Percentiles rank a stretch among this genome's conserved stretches.
Evolutionary conservation across 2,888 invertebrate species (phyloP).

Genomic region (Philereme transversata): DNA sequence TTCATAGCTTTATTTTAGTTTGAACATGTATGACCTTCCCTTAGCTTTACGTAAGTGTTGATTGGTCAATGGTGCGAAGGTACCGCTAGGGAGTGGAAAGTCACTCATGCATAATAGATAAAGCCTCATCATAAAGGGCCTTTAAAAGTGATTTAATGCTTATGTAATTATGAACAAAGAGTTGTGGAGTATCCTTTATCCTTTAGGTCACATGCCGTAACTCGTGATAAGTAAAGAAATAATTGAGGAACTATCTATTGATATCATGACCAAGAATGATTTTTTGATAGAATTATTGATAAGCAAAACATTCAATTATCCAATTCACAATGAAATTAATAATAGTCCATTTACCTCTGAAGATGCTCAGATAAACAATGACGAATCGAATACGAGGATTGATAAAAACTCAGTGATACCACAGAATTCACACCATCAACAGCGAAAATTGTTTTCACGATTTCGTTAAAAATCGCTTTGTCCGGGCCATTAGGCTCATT

Average conservation of each 20-base stretch:
- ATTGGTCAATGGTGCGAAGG: not conserved
- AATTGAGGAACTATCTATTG: too few relatives aligned
- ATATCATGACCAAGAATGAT: too few relatives aligned
- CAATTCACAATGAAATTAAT: not conserved
- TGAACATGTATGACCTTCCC: slow-evolving; percentile 6
- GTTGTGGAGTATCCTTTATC: too few relatives aligned
- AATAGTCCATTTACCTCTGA: not conserved
- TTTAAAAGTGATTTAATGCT: slow-evolving; percentile 1
- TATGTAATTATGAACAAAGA: not conserved
- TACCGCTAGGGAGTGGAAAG: not conserved
- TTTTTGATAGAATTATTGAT: too few relatives aligned
- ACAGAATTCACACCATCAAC: slow-evolving; percentile 25
- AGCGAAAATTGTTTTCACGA: slow-evolving; percentile 28
- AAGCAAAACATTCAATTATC: too few relatives aligned
- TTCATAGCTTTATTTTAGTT: slow-evolving; percentile 5
- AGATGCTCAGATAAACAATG: slow-evolving; percentile 13
- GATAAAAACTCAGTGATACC: slow-evolving; percentile 21
- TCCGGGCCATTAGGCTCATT: slow-evolving; percentile 43
- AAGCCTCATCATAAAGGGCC: slow-evolving; percentile 4
- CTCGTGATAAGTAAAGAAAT: too few relatives aligned
- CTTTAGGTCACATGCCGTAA: too few relatives aligned
- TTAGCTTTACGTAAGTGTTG: slow-evolving; percentile 4
- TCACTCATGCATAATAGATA: slow-evolving; percentile 12
- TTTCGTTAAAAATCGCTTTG: slow-evolving; percentile 37
- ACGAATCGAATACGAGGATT: slow-evolving; percentile 10